Conservation (phyloP, 1,140 invertebrate species). For the Papilio aristodemus region DNA sequence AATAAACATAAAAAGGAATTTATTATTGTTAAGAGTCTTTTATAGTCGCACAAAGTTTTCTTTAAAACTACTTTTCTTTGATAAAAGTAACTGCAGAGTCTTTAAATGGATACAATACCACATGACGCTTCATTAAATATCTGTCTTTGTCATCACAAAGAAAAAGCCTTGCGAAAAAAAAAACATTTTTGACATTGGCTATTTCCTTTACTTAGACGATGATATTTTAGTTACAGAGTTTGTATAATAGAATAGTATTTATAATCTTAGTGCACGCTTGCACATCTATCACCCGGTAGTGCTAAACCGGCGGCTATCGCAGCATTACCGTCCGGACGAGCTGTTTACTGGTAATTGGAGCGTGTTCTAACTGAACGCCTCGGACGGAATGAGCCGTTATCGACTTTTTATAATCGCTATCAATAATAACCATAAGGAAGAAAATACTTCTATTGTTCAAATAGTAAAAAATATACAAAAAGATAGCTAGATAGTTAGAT, state of each 20-base stretch:
- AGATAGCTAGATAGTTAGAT: too few species aligned
- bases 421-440: conserved; percentile 29
- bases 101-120: too few species aligned
- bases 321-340: conserved; percentile 33
- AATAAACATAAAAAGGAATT: conserved; percentile 5
- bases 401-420: conserved; percentile 41
- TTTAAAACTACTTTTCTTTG: background rate
- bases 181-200: background rate
- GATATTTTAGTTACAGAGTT: too few species aligned
- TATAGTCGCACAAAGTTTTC: background rate
- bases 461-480: background rate
- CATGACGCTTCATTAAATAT: too few species aligned
- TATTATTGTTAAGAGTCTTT: background rate
- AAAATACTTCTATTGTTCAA: background rate
- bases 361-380: conserved; percentile 58
- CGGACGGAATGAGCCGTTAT: conserved; percentile 49
- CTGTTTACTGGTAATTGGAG: conserved; percentile 55
- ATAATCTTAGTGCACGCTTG: background rate
- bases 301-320: conserved; percentile 33
- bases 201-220: background rate
- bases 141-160: too few species aligned
- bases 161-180: too few species aligned
- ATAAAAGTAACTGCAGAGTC: too few species aligned
- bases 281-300: conserved; percentile 10
- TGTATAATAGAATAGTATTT: background rate